Evolutionary conservation across 2,113 vertebrate genomes (phyloP), one percentile per base, ranked within the genome.

Genomic region (Monarcha castaneiventris): DNA sequence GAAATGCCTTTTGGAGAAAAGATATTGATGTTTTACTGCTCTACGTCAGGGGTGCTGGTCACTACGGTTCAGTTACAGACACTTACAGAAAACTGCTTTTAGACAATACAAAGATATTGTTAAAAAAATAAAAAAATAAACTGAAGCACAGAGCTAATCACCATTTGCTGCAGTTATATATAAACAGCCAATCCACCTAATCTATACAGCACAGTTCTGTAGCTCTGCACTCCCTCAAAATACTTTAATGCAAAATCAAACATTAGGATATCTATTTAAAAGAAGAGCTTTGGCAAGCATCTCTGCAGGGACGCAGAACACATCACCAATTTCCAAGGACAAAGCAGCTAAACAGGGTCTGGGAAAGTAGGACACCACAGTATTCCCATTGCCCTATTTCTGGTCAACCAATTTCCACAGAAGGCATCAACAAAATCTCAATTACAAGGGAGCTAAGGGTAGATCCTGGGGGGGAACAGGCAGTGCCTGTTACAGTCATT

Each of bases 331-430:
- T 90, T 91, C 35, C 85, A 85, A 46, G 46, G 63, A 87, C 74
- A 85, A 87, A 87, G 84, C 74, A 87, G 44, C 56, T 78, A 51
- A 95, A 68, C 10, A 4, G 25, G 39, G 58, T 48, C 83, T 76
- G 41, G 44, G 29, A 95, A 97, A 95, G 64, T 71, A 95, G 92
- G 96, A 69, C 92, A 96, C 8, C 43, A 66, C 43, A 66, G 51
- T n/a, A 85, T 87, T 64, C 73, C 56, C 73, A 49, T 1, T 64
- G 82, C 84, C 58, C 79, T 89, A 32, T 84, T 90, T 94, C 87
- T 90, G 87, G 83, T 73, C 75, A 89, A 32, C 62, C 80, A 59
- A 66, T 93, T 92, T 76, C 48, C 55, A 85, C 48, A 87, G 62
- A 56, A 72, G 48, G 7, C 55, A 82, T 58, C 82, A 81, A 37